These are phyloP conservation scores for Gambusia yucatana DNA, from an alignment of 2,797 vertebrate genomes.

Conservation along the genomic window DNA sequence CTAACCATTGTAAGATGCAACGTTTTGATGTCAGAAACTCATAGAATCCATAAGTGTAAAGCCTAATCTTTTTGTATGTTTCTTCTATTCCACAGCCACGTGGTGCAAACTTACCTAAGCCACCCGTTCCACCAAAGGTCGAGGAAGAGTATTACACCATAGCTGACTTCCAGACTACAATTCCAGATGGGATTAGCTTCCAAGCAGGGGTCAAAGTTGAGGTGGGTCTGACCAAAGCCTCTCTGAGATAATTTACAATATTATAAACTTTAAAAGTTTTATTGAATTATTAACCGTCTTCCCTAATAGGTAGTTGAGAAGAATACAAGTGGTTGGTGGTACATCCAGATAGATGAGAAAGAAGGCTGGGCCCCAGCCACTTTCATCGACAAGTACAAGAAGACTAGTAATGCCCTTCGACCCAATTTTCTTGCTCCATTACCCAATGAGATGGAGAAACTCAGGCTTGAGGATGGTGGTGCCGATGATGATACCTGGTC, in stretches of 20 bases:
- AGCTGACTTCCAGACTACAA: constrained; percentile 97
- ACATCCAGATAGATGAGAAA: constrained; percentile 98
- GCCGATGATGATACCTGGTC: constrained; percentile 81
- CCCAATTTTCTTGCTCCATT: constrained; percentile 95
- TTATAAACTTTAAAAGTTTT: not conserved
- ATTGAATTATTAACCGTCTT: not conserved
- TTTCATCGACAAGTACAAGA: constrained; percentile 99
- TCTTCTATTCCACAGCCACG: constrained; percentile 84
- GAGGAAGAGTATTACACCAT: constrained; percentile 99
- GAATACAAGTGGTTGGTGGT: constrained; percentile 98
- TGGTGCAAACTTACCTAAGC: constrained; percentile 92
- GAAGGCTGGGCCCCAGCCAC: constrained; percentile 98
- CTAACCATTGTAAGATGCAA: constrained; percentile 91
- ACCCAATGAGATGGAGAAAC: constrained; percentile 90
- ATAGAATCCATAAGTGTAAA: not conserved
- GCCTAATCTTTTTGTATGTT: not conserved
- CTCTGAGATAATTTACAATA: not conserved
- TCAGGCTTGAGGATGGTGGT: constrained; percentile 80
- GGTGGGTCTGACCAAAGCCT: constrained; percentile 76
- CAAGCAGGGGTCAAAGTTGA: constrained; percentile 97
- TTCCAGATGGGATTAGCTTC: constrained; percentile 98
- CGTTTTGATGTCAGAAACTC: not conserved
- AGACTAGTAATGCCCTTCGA: constrained; percentile 91
- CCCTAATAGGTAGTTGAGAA: constrained; percentile 92
- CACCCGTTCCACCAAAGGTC: constrained; percentile 92